Conservation (phyloP, 2,113 vertebrate genomes). For the Glaucomys volans region DNA sequence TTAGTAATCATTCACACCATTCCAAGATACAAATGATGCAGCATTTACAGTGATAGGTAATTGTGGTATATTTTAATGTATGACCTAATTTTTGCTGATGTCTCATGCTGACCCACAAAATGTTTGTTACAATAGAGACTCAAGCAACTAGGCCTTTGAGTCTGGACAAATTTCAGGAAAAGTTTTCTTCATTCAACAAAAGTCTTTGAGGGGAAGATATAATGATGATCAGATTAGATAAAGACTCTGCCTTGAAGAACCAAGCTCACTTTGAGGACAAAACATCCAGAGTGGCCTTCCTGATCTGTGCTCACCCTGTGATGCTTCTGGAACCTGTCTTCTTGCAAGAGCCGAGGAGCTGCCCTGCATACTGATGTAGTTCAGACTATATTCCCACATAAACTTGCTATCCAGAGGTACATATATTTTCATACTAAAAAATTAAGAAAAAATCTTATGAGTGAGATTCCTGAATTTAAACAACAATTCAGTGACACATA, state of each 20-base stretch:
- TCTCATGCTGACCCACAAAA: background rate
- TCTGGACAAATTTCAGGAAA: background rate
- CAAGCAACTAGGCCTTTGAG: background rate
- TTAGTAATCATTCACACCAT: background rate
- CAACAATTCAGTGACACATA: background rate
- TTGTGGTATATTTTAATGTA: background rate
- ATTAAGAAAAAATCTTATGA: background rate
- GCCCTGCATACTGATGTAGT: background rate
- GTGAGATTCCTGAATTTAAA: conserved; percentile 19
- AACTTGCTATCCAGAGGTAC: background rate
- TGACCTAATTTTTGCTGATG: background rate
- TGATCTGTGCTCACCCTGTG: background rate
- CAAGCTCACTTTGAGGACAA: background rate
- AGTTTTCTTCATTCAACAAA: conserved; percentile 1
- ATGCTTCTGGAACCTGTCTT: background rate
- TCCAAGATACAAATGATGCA: background rate
- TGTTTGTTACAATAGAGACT: background rate
- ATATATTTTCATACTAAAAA: background rate
- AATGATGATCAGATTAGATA: background rate
- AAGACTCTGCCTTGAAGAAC: background rate
- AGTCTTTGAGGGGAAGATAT: background rate
- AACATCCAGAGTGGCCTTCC: background rate
- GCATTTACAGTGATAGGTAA: background rate
- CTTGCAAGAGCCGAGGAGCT: background rate
- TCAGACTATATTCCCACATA: background rate